A percentile compares a stretch with the other conserved stretches of the same genome.
Evolutionary conservation across 2,888 invertebrate genomes (phyloP).

Genomic region (Linyphia triangularis): DNA sequence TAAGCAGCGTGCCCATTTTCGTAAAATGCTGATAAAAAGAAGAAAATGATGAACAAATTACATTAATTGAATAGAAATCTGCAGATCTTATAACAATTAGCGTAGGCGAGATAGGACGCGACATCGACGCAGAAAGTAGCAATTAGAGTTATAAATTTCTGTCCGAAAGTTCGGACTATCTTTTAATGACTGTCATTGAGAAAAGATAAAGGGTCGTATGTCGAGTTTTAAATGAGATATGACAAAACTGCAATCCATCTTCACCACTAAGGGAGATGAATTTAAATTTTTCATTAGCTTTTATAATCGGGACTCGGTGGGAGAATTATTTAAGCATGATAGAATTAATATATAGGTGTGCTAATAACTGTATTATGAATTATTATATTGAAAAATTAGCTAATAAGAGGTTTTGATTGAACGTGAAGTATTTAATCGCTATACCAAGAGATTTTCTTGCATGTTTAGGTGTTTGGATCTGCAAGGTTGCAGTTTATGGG

Average conservation of each 20-base stretch:
- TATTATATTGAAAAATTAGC: not conserved
- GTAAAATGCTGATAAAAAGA: slow-evolving; percentile 16
- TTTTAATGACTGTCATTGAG: slow-evolving; percentile 60
- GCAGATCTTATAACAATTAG: slow-evolving; percentile 47
- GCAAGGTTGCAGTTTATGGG: no score
- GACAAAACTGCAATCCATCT: slow-evolving; percentile 55
- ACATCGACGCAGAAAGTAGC: slow-evolving; percentile 10
- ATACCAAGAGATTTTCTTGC: no score
- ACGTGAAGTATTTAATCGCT: no score
- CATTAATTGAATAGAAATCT: slow-evolving; percentile 49
- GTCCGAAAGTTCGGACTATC: slow-evolving; percentile 44
- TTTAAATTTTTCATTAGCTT: slow-evolving; percentile 57
- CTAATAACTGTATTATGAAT: slow-evolving; percentile 46
- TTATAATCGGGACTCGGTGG: slow-evolving; percentile 11
- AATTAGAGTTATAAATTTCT: slow-evolving; percentile 67
- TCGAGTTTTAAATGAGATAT: slow-evolving; percentile 49
- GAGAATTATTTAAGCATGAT: slow-evolving; percentile 9
- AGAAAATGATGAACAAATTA: slow-evolving; percentile 9
- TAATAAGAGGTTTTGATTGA: no score
- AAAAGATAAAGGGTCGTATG: slow-evolving; percentile 46
- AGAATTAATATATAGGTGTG: slow-evolving; percentile 25
- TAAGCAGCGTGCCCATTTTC: not conserved
- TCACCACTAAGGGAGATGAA: not conserved
- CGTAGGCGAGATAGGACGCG: slow-evolving; percentile 46
- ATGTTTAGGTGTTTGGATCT: no score